phyloP scores from a whole-genome alignment of 2,113 vertebrate genomes.

The Micromys minutus region DNA sequence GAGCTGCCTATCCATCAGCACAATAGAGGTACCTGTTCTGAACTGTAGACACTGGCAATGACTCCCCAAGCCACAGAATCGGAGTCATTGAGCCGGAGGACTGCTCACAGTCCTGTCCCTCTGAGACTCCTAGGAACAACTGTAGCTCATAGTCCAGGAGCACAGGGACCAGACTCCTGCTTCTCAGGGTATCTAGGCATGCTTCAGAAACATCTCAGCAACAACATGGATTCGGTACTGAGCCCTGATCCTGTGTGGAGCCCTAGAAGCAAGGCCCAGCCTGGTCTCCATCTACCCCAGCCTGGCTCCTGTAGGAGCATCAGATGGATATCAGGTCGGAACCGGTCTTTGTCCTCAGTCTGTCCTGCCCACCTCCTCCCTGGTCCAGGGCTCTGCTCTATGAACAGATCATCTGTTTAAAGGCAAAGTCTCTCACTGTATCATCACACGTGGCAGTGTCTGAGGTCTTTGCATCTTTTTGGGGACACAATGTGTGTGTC shows the following conservation, averaged over 20 bases:
- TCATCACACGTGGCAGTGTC: conserved; percentile 10
- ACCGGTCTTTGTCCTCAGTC: too few species aligned
- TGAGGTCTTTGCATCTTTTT: conserved; percentile 70
- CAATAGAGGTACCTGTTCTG: fast-evolving
- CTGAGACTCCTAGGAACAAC: fast-evolving
- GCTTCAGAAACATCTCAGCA: background rate
- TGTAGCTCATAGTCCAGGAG: fast-evolving
- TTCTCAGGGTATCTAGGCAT: background rate
- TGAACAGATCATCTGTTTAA: conserved; percentile 75
- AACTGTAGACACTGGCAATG: background rate
- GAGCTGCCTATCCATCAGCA: background rate
- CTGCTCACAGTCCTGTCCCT: fast-evolving
- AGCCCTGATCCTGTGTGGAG: fast-evolving
- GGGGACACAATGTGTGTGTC: conserved; percentile 77
- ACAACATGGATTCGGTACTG: fast-evolving
- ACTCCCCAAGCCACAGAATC: background rate
- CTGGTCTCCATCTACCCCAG: fast-evolving
- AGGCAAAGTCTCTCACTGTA: conserved; percentile 61
- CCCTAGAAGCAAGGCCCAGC: background rate
- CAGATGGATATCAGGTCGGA: too few species aligned
- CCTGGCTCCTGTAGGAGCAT: background rate
- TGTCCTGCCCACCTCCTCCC: background rate
- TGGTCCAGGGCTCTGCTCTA: background rate
- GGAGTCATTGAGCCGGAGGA: background rate
- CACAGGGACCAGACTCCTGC: fast-evolving